phyloP scores from a whole-genome alignment of 2,113 vertebrate genomes.

The Barnardius zonarius region DNA sequence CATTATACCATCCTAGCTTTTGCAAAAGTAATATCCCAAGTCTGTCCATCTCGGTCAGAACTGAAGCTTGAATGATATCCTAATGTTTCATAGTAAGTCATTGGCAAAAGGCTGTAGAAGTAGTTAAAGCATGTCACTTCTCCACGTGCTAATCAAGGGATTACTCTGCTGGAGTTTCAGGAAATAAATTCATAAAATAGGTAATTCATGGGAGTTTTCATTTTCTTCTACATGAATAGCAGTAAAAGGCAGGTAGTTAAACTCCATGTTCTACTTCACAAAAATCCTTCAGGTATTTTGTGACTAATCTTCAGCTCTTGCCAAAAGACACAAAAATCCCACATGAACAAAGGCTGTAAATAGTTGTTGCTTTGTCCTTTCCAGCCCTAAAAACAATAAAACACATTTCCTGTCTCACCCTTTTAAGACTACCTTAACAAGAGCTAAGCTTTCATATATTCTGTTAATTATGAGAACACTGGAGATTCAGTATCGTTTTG shows the following conservation, averaged over 20 bases:
- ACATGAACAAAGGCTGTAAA: not conserved
- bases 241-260: not conserved
- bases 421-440: not conserved
- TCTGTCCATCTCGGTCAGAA: not conserved
- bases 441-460: not conserved
- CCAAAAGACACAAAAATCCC: slow-evolving; percentile 1
- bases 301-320: slow-evolving; percentile 1
- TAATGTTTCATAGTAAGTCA: not conserved
- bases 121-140: not conserved
- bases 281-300: not conserved
- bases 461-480: not conserved
- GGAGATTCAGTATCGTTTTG: not conserved
- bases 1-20: not conserved
- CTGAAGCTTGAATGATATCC: not conserved
- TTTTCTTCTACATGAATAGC: not conserved
- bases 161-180: not conserved
- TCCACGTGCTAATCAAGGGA: not conserved
- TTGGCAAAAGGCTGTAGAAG: not conserved
- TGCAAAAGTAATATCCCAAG: not conserved
- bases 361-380: not conserved
- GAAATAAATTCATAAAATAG: not conserved
- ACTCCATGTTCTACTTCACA: not conserved
- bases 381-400: not conserved
- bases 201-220: not conserved
- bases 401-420: not conserved